phyloP scores from a whole-genome alignment of 2,888 invertebrate genomes.

The Plagodis dolabraria region DNA sequence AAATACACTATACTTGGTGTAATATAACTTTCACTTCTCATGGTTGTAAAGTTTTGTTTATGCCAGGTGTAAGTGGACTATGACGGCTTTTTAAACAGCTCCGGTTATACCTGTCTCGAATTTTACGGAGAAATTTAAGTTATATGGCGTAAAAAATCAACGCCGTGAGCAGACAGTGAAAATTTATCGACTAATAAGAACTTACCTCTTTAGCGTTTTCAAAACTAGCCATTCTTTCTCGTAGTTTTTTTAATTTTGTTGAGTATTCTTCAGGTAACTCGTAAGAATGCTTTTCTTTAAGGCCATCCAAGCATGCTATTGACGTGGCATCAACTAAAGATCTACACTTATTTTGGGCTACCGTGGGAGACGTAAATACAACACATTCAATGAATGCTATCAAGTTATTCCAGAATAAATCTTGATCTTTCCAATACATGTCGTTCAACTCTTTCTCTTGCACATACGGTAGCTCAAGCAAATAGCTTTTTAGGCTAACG shows the following conservation, averaged over 20 bases:
- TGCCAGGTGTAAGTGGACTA: no score
- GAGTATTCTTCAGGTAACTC: slow-evolving; percentile 47
- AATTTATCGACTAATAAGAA: not conserved
- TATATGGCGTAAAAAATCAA: not conserved
- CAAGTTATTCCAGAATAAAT: slow-evolving; percentile 67
- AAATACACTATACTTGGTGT: no score
- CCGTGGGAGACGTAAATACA: slow-evolving; percentile 61
- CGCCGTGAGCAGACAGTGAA: not conserved
- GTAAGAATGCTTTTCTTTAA: slow-evolving; percentile 54
- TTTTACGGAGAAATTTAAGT: no score
- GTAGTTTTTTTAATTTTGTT: slow-evolving; percentile 50
- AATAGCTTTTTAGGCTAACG: slow-evolving; percentile 53
- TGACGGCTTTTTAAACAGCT: no score
- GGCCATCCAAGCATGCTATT: slow-evolving; percentile 55
- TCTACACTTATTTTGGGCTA: slow-evolving; percentile 61
- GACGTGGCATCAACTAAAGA: slow-evolving; percentile 60
- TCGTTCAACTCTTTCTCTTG: slow-evolving; percentile 37
- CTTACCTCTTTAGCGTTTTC: slow-evolving; percentile 55
- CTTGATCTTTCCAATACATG: slow-evolving; percentile 64
- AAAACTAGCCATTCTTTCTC: slow-evolving; percentile 47
- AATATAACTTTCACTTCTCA: no score
- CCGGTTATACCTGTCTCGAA: no score
- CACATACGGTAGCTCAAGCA: slow-evolving; percentile 64
- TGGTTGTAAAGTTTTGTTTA: no score
- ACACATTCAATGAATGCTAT: slow-evolving; percentile 63